phyloP scores from a whole-genome alignment of 2,888 invertebrate genomes.

The Stenolophus ochropezus region DNA sequence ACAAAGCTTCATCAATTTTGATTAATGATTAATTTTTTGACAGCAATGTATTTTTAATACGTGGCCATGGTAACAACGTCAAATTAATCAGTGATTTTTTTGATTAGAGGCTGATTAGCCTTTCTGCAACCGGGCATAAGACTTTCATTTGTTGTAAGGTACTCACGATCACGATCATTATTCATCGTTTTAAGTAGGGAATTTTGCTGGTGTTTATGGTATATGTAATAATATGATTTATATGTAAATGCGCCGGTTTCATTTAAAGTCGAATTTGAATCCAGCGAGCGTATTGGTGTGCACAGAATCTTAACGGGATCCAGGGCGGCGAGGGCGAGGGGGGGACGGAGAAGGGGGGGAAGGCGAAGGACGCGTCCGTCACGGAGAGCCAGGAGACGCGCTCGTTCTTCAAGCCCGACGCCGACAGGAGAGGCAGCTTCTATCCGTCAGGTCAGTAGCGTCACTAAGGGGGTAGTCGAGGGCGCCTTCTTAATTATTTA shows the following conservation, averaged over 20 bases:
- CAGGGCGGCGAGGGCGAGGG: slow-evolving; percentile 32
- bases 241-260: slow-evolving; percentile 44
- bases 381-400: slow-evolving; percentile 46
- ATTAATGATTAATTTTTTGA: too few species aligned
- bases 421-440: slow-evolving; percentile 44
- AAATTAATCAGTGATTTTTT: too few species aligned
- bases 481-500: too few species aligned
- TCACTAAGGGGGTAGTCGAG: too few species aligned
- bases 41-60: too few species aligned
- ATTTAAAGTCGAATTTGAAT: slow-evolving; percentile 48
- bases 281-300: slow-evolving; percentile 44
- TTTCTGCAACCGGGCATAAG: too few species aligned
- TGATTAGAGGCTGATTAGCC: too few species aligned
- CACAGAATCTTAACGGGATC: slow-evolving; percentile 56
- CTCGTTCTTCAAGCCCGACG: slow-evolving; percentile 44
- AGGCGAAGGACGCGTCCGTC: slow-evolving; percentile 12
- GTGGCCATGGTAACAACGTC: too few species aligned
- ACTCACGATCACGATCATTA: slow-evolving; percentile 27
- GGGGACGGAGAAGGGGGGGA: slow-evolving; percentile 1
- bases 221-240: slow-evolving; percentile 52
- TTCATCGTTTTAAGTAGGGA: slow-evolving; percentile 22
- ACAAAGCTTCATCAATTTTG: too few species aligned
- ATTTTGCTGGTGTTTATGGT: slow-evolving; percentile 29
- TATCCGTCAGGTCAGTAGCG: too few species aligned
- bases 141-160: too few species aligned